Evolutionary conservation across 2,888 invertebrate genomes (phyloP).

Genomic region (Drosophila phalerata): DNA sequence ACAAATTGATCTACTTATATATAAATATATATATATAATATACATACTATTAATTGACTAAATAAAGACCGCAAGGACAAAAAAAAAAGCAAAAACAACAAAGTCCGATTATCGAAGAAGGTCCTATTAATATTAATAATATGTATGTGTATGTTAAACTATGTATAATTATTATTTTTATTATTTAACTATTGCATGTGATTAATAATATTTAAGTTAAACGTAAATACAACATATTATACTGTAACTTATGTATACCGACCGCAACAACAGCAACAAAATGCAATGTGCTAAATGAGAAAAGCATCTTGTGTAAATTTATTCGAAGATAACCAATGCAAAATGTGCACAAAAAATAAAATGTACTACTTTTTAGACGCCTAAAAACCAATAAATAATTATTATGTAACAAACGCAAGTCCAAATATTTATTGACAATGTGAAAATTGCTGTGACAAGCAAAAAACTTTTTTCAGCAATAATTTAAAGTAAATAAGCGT

Average conservation of each 20-base stretch:
- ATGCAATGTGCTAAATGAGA: constrained; percentile 36
- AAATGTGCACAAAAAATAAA: constrained; percentile 68
- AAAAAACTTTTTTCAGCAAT: constrained; percentile 70
- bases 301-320: constrained; percentile 53
- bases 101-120: constrained; percentile 5
- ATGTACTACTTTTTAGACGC: constrained; percentile 75
- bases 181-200: constrained; percentile 84
- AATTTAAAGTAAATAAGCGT: constrained; percentile 65
- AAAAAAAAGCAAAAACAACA: constrained; percentile 6
- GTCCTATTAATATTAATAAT: constrained; percentile 29
- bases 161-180: constrained; percentile 79
- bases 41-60: constrained; percentile 35
- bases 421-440: constrained; percentile 60
- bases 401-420: constrained; percentile 66
- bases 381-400: constrained; percentile 71
- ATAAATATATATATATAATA: constrained; percentile 29
- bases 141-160: constrained; percentile 65
- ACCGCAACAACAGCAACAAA: constrained; percentile 43
- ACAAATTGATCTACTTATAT: constrained; percentile 66
- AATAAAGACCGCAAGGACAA: constrained; percentile 25
- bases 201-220: constrained; percentile 84
- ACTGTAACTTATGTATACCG: constrained; percentile 80
- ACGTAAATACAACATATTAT: constrained; percentile 76
- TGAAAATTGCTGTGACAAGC: constrained; percentile 26
- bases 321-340: constrained; percentile 67